Evolutionary conservation across 2,888 invertebrate species (phyloP).

Genomic region (Epinotia nisella): DNA sequence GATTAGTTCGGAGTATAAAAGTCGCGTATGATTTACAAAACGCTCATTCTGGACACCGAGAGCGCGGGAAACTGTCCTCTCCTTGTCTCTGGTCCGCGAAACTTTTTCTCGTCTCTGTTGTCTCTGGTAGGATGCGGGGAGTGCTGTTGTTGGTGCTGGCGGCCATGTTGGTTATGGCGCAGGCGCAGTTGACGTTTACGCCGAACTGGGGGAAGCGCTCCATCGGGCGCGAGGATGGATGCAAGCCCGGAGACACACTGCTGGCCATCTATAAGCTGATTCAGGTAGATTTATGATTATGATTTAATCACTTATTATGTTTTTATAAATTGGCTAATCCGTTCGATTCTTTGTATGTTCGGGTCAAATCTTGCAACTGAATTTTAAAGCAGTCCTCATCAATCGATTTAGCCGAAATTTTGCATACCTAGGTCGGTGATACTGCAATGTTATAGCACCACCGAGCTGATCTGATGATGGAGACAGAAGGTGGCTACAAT

Average conservation of each 20-base stretch:
- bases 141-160: constrained; percentile 53
- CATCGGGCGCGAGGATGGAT: constrained; percentile 60
- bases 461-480: no score
- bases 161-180: constrained; percentile 54
- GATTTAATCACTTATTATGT: constrained; percentile 15
- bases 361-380: no score
- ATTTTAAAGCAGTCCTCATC: no score
- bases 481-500: no score
- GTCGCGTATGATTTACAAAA: neutral
- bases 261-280: constrained; percentile 85
- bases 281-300: constrained; percentile 72
- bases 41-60: constrained; percentile 44
- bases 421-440: no score
- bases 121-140: constrained; percentile 56
- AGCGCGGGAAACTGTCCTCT: constrained; percentile 2
- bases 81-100: constrained; percentile 3
- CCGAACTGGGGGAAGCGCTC: constrained; percentile 84
- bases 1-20: constrained; percentile 54
- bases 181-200: constrained; percentile 84
- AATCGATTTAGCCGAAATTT: no score
- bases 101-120: neutral
- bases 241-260: constrained; percentile 82
- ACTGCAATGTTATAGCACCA: no score
- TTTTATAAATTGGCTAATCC: no score
- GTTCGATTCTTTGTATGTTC: no score